Base-by-base conservation (phyloP, 2,888 invertebrate species). In the Cryptocheilus praepositus region DNA sequence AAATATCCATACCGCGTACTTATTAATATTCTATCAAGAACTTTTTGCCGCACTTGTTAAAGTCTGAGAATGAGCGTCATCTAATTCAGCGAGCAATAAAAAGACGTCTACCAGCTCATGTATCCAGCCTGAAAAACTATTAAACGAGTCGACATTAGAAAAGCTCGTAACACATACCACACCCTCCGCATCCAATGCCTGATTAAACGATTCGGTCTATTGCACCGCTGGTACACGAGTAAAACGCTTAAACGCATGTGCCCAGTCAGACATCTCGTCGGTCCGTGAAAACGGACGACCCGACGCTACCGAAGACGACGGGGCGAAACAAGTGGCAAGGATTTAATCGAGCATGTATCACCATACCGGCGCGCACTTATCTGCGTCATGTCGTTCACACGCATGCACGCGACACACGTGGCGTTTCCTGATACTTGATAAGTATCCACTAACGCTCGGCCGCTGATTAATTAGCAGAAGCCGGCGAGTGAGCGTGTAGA, bases 271-370 rank as follows among this genome's bases (percentile, higher is more conserved):
- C 36, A 11, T 36, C 36, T 36, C 36, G 36, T 36, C 36, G 36
- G 36, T 15, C 15, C 36, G 36, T 43, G 36, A 21, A 19, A 19
- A 56, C n/a, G 19, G 8, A 43, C 56, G n/a, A 43, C 36, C 11
- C 55, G 43, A 60, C 22, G 43, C 3, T 49, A 21, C 11, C 36
- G 36, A 36, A 2, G 36, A 36, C 36, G 36, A 36, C 36, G 36
- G 36, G 36, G 53, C 36, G 19, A 52, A 28, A 56, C 58, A 49
- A 67, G 44, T 21, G 18, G 22, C 21, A 11, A 25, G 45, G 51
- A 57, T 61, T 52, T 45, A 60, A 64, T n/a, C 59, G 52, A 11
- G 44, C 44, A 16, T 55, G 55, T 61, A 61, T 54, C 61, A 28
- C 44, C 28, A 43, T 36, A n/a, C 49, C 22, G 11, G 4, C 36